Evolutionary conservation across 2,113 vertebrate genomes (phyloP).

Genomic region (Corythornis cristatus): DNA sequence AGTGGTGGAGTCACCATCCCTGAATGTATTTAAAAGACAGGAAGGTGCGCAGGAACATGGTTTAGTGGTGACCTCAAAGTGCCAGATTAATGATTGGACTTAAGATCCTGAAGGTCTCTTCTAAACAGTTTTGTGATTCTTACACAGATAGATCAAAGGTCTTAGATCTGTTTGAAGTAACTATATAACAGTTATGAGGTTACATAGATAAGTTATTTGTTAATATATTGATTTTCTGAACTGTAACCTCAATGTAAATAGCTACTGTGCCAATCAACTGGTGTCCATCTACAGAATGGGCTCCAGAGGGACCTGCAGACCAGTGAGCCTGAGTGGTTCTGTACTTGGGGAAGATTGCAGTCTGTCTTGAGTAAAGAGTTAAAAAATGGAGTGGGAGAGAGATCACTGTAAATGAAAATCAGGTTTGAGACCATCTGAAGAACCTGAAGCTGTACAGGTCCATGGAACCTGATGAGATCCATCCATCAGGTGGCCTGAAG

Average conservation of each 20-base stretch:
- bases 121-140: background rate
- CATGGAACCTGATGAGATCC: too few species aligned
- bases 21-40: too few species aligned
- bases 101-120: background rate
- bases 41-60: background rate
- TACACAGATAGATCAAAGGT: too few species aligned
- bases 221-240: background rate
- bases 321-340: background rate
- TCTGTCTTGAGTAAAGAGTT: background rate
- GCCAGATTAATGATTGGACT: background rate
- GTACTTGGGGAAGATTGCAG: background rate
- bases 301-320: background rate
- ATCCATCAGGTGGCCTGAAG: too few species aligned
- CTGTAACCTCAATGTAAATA: background rate
- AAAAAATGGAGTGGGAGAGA: too few species aligned
- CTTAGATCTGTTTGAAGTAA: too few species aligned
- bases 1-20: too few species aligned
- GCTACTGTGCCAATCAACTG: background rate
- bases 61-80: background rate
- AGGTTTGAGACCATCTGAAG: too few species aligned
- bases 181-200: background rate
- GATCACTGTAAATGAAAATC: background rate
- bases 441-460: too few species aligned
- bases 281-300: background rate
- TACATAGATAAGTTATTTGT: background rate